These are phyloP conservation scores for Tuberolachnus salignus DNA, from an alignment of 2,888 invertebrate species.

Conservation along the genomic window DNA sequence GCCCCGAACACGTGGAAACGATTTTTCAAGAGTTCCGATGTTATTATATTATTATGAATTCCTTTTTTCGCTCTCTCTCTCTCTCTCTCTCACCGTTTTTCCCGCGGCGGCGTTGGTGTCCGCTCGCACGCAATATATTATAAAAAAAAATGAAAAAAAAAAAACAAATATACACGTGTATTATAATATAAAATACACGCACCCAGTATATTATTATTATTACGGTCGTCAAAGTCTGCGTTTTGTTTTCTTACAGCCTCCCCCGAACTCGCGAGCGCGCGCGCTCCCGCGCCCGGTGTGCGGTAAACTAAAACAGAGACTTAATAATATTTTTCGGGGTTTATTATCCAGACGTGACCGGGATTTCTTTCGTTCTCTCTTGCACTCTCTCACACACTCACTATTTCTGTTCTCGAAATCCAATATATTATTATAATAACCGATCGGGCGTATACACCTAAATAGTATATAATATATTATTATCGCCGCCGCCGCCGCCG, in stretches of 20 bases:
- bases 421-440: too few relatives aligned
- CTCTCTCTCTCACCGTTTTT: neutral
- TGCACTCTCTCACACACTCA: too few relatives aligned
- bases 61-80: neutral
- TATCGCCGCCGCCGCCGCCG: neutral
- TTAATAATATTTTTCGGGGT: constrained; percentile 13
- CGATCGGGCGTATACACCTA: neutral
- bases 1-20: constrained; percentile 44
- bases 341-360: constrained; percentile 42
- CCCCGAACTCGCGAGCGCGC: neutral
- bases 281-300: too few relatives aligned
- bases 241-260: constrained; percentile 28
- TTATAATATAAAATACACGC: too few relatives aligned
- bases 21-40: constrained; percentile 43
- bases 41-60: neutral
- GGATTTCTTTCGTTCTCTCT: neutral
- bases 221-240: neutral
- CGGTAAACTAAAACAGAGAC: too few relatives aligned
- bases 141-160: too few relatives aligned
- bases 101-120: constrained; percentile 3
- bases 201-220: neutral
- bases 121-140: too few relatives aligned
- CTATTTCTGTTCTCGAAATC: neutral
- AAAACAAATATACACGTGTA: neutral
- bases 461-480: too few relatives aligned